Evolutionary conservation across 64 coral and sea anemone species (phyloP), one percentile per base, ranked within the genome.

Genomic region (Pocillopora verrucosa): DNA sequence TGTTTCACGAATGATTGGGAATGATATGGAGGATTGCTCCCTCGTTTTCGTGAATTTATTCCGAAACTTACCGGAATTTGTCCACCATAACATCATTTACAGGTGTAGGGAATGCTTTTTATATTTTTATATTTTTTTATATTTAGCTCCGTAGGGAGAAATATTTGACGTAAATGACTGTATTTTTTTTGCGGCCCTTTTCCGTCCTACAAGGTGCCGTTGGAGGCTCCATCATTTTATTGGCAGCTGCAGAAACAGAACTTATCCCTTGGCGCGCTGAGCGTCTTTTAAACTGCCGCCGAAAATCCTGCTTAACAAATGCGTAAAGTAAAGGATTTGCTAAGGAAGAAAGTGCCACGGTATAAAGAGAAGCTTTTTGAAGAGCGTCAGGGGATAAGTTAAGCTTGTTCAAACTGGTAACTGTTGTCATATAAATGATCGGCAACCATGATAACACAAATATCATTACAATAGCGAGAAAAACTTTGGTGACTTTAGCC

Each of bases 311-410:
- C 20, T 85, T 85, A 38, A 85, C 72, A 65, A 68, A 85, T 15
- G 82, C 82, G 37, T 85, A 85, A 63, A 85, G n/a, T 38, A 85
- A 72, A 56, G 82, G 82, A 70, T 85, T 85, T 51, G 64, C 82
- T 38, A 85, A 56, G 5, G 82, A 85, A 0, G 82, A 85, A 0
- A 85, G 64, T 25, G 82, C 82, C 36, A 85, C 64, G 4, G 82
- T 85, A 24, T 70, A 72, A 5, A 85, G 65, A 1, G 82, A 85
- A 16, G 37, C 82, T 13, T 22, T 72, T 57, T 85, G 64, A 56
- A 85, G 82, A 56, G 63, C 65, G 64, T 16, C 10, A 10, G 82
- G 82, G 4, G 41, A 51, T 30, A 85, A 20, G 19, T 85, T 37
- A 6, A 22, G 63, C 65, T 63, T 69, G 35, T 85, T 72, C 11